These are phyloP conservation scores for Synanthedon vespiformis DNA, from an alignment of 2,888 invertebrate species.

Conservation along the genomic window DNA sequence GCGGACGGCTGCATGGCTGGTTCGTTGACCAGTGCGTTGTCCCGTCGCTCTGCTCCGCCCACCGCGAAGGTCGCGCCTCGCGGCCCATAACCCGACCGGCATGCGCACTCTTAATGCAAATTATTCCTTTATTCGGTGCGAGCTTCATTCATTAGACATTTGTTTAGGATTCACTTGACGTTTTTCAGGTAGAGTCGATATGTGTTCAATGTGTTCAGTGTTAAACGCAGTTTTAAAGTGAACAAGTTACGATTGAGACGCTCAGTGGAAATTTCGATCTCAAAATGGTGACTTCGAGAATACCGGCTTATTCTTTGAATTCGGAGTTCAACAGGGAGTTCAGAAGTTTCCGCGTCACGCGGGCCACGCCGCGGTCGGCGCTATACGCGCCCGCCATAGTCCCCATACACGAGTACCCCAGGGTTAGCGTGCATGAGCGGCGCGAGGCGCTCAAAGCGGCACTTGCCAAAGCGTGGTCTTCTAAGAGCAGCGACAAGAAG, in stretches of 20 bases:
- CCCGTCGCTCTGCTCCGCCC: constrained; percentile 51
- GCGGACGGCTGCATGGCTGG: constrained; percentile 40
- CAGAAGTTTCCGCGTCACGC: constrained; percentile 69
- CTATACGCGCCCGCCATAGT: constrained; percentile 67
- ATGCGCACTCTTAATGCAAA: neutral
- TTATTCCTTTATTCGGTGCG: no score
- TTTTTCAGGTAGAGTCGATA: constrained; percentile 61
- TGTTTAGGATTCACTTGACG: neutral
- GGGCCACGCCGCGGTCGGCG: constrained; percentile 62
- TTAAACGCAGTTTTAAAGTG: constrained; percentile 46
- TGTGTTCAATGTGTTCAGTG: constrained; percentile 63
- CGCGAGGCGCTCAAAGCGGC: constrained; percentile 65
- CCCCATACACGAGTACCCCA: constrained; percentile 72
- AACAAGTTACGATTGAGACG: constrained; percentile 21
- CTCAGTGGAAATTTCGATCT: constrained; percentile 62
- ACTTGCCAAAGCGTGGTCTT: constrained; percentile 63
- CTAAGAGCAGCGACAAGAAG: constrained; percentile 53
- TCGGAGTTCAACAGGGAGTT: constrained; percentile 73
- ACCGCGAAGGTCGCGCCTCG: constrained; percentile 65
- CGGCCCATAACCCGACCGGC: constrained; percentile 9
- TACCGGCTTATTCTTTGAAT: constrained; percentile 73
- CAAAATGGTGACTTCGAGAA: constrained; percentile 74
- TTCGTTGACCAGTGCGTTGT: constrained; percentile 69
- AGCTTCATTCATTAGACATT: no score
- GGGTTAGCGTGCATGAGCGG: constrained; percentile 68